Base-by-base conservation (phyloP, 1,140 invertebrate genomes). In the Lucilia cuprina region DNA sequence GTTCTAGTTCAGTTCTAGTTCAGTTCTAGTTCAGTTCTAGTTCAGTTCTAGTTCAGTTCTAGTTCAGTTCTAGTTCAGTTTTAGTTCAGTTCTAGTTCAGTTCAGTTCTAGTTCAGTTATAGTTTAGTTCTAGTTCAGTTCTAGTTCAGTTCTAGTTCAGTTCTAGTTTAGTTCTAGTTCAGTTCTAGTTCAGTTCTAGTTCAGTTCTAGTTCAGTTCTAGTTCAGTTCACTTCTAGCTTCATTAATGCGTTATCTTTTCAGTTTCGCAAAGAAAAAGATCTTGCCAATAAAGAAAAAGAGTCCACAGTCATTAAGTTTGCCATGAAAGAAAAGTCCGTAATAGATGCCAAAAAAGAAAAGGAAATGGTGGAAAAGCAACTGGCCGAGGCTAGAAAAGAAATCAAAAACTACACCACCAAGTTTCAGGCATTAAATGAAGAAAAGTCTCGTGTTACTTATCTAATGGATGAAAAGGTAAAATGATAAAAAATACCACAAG, bases 281-380 rank as follows among this genome's bases (percentile, higher is more conserved):
- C 75, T 87, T 41, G 93, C 93, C 3, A 94, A 93, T 84, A 95
- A 93, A 87, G 96, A 97, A 85, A 96, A 95, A 86, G 96, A 97
- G 88, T 91, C 92, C 13, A 96, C 96, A 91, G 96, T 97, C n/a
- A 94, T 97, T 86, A 95, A 94, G 87, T 98, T 96, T 92, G 96
- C 95, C 3, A 94, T 94, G 85, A 95, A 95, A 85, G 96, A 98
- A 88, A 96, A 96, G 87, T 94, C 95, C 86, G 92, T 96, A 13
- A 92, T 95, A 14, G 93, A 94, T 87, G 91, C 92, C 49, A 93
- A 93, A 86, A 95, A 94, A 87, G 92, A 92, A 17, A 93, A 92
- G 90, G 93, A 96, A 87, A 87, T 86, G 14, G 88, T 93, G 1
- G 95, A 96, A 85, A 94, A 94, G 84, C 95, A 94, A 89, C 84